Conservation (phyloP, 1,140 invertebrate species). For the Drosophila trapezifrons region DNA sequence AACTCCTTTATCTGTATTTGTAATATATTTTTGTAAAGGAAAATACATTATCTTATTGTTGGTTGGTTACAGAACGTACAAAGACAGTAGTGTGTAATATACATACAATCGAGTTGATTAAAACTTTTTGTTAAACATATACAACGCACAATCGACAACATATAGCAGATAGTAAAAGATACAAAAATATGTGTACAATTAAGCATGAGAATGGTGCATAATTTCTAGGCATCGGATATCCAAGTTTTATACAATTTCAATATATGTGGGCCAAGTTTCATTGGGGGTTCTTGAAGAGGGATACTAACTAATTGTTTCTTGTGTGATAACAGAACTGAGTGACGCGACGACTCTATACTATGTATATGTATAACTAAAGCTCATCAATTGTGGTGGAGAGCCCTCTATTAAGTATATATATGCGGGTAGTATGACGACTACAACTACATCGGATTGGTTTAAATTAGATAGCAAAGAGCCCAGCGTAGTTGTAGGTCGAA, state of each 20-base stretch:
- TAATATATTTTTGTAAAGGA: slow-evolving; percentile 81
- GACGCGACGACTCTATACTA: slow-evolving; percentile 37
- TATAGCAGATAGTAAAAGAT: slow-evolving; percentile 52
- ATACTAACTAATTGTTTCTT: slow-evolving; percentile 36
- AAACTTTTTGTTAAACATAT: slow-evolving; percentile 52
- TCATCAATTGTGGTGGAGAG: slow-evolving; percentile 41
- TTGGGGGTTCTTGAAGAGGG: slow-evolving; percentile 1
- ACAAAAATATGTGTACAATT: slow-evolving; percentile 63
- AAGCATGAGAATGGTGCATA: slow-evolving; percentile 40
- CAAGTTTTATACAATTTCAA: slow-evolving; percentile 52
- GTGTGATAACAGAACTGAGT: slow-evolving; percentile 29
- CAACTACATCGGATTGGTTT: slow-evolving; percentile 43
- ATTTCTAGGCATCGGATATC: slow-evolving; percentile 32
- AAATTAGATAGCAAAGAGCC: slow-evolving; percentile 41
- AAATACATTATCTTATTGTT: slow-evolving; percentile 70
- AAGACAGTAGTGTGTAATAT: slow-evolving; percentile 57
- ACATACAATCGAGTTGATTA: slow-evolving; percentile 64
- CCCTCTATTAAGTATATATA: slow-evolving; percentile 56
- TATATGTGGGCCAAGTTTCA: slow-evolving; percentile 8
- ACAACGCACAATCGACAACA: slow-evolving; percentile 62
- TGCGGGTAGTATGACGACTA: slow-evolving; percentile 39
- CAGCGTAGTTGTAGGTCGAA: slow-evolving; percentile 28
- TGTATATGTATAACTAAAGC: slow-evolving; percentile 58
- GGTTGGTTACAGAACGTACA: slow-evolving; percentile 62
- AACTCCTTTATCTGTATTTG: slow-evolving; percentile 58